These are phyloP conservation scores for Montipora capricornis DNA, from an alignment of 64 coral and sea anemone genomes.

Conservation along the genomic window DNA sequence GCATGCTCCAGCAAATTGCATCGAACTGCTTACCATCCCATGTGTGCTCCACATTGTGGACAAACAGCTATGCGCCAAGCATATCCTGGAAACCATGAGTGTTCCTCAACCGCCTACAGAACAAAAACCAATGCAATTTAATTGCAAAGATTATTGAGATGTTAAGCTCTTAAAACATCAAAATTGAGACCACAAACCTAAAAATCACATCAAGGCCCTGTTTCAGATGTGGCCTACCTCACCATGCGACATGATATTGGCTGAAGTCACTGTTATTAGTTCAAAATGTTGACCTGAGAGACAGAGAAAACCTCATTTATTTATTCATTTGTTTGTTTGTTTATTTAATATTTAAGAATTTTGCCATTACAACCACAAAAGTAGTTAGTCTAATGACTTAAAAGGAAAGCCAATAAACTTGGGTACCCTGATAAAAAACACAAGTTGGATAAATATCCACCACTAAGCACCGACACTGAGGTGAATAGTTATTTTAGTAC, in stretches of 20 bases:
- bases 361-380: background rate
- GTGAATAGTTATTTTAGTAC: too few species aligned
- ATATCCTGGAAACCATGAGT: conserved; percentile 94
- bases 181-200: background rate
- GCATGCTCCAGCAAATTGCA: background rate
- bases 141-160: background rate
- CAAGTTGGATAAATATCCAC: too few species aligned
- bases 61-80: conserved; percentile 89
- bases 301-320: background rate
- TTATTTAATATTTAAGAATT: too few species aligned
- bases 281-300: conserved; percentile 89
- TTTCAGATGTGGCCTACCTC: conserved; percentile 54
- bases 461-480: too few species aligned
- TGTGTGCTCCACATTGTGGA: conserved; percentile 85
- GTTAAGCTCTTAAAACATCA: too few species aligned
- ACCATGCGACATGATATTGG: conserved; percentile 74
- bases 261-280: conserved; percentile 87
- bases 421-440: too few species aligned
- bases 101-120: conserved; percentile 80
- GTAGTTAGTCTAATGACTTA: too few species aligned
- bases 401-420: too few species aligned
- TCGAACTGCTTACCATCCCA: conserved; percentile 86
- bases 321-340: too few species aligned
- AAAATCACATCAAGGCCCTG: background rate
- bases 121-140: too few species aligned